Evolutionary conservation across 2,113 vertebrate species (phyloP), one percentile per base, ranked within the genome.

Genomic region (Corydoras sp.): DNA sequence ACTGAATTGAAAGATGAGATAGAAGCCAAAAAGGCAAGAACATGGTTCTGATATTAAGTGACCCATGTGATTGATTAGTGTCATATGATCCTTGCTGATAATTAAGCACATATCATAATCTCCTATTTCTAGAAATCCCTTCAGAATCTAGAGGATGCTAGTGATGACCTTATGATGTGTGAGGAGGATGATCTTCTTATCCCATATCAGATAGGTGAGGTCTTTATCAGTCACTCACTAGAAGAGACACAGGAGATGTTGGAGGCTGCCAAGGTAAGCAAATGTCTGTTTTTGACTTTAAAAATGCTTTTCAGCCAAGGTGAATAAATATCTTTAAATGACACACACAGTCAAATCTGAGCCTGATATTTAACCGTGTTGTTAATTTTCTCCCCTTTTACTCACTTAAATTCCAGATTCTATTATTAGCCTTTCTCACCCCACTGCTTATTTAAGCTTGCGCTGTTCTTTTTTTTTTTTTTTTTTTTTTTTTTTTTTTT

Each of bases 1-100:
- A 92, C 91, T 0, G 97, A 99, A 83, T 85, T 99, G 8, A 97
- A 95, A 77, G 96, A 97, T 77, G 96, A 99, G 87, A 98, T 99
- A 58, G 92, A 97, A 62, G 85, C 91, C 9, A 98, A 94, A 84
- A 98, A 95, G 87, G 97, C 95, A 75, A 90, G 53, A 3, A 5
- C 0, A 8, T 14, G 31, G 13, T 65, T 69, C 13, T 55, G 12
- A 15, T 10, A 9, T 49, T 56, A 9, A 60, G 10, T 53, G 31
- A 59, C 35, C 35, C 35, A 43, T 43, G 35, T 43, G 35, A 43
- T 43, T 43, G 35, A 43, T 43, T 2, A 43, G 35, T 43, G 2
- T 56, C 51, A 53, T 10, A 10, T 53, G 11, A 10, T 53, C 51
- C 51, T 8, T 53, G 10, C 9, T 13, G 10, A 62, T 48, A 53